A percentile compares a stretch with the other conserved stretches of the same genome.
phyloP scores from a whole-genome alignment of 1,140 invertebrate genomes.

The Aphidius ervi region DNA sequence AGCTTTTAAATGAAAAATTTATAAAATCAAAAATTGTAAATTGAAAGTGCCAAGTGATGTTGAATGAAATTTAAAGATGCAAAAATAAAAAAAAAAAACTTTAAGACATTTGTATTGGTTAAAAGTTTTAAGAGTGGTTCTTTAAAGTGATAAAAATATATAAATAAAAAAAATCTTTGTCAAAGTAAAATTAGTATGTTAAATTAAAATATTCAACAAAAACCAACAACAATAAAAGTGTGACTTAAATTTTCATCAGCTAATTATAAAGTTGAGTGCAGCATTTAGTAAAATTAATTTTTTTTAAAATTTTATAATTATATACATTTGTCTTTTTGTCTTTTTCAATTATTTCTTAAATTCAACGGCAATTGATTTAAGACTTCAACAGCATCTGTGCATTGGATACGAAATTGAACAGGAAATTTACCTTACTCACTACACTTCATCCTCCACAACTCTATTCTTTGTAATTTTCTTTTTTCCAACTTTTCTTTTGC shows the following conservation, averaged over 20 bases:
- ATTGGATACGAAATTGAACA: conserved; percentile 36
- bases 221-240: not conserved
- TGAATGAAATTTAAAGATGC: no score
- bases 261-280: conserved; percentile 44
- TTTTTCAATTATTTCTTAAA: not conserved
- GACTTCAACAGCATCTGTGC: conserved; percentile 39
- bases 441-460: conserved; percentile 17
- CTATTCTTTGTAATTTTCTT: conserved; percentile 9
- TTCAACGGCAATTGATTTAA: conserved; percentile 40
- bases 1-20: no score
- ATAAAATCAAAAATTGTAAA: no score
- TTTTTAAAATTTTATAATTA: no score
- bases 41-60: no score
- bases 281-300: conserved; percentile 27
- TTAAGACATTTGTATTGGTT: no score
- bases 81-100: no score
- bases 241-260: conserved; percentile 27
- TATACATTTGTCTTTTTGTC: no score
- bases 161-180: not conserved
- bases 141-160: not conserved
- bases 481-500: conserved; percentile 14
- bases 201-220: no score
- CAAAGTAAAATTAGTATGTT: no score
- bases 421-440: conserved; percentile 32
- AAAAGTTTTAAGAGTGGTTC: no score